Evolutionary conservation across 1,140 invertebrate species (phyloP), one percentile per base, ranked within the genome.

Genomic region (Lepidurus apus): DNA sequence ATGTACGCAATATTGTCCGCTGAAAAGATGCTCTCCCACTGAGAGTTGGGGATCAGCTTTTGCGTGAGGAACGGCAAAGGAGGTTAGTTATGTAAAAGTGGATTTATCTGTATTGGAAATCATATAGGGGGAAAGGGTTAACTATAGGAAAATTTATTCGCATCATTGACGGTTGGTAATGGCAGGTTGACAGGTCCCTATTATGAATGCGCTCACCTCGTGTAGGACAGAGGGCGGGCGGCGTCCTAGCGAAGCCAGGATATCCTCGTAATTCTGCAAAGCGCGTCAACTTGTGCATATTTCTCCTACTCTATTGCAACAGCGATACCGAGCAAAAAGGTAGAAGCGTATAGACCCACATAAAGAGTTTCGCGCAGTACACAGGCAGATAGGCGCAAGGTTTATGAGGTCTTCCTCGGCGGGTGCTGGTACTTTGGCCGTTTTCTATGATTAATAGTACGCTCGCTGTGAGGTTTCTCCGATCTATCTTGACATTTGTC

Each of bases 101-200:
- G n/a, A n/a, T 65, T 65, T 65, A 65, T 65, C 53, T 17, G 0
- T 65, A 21, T 65, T 65, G 53, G 53, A 65, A 21, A 65, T 17
- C 53, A 65, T 17, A 65, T 6, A 65, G n/a, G 53, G 1, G 53
- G 0, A 65, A 9, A 65, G 53, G 53, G 53, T 65, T 65, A 65
- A 65, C 53, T 65, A 65, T 65, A 65, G n/a, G 53, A 21, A 65
- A 8, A 5, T n/a, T 65, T 65, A 21, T 4, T 7, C 17, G 53
- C 21, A 65, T 17, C 53, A 21, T 65, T 21, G 53, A 65, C 53
- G n/a, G 21, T 65, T 21, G 2, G 7, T n/a, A 65, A 65, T 65
- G 53, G 53, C 53, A 65, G 53, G n/a, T 65, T 65, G 53, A 65
- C 53, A 65, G 53, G 53, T 65, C 21, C 53, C 53, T 65, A 65